Conservation (phyloP, 2,113 vertebrate genomes). For the Lepisosteus osseus region DNA sequence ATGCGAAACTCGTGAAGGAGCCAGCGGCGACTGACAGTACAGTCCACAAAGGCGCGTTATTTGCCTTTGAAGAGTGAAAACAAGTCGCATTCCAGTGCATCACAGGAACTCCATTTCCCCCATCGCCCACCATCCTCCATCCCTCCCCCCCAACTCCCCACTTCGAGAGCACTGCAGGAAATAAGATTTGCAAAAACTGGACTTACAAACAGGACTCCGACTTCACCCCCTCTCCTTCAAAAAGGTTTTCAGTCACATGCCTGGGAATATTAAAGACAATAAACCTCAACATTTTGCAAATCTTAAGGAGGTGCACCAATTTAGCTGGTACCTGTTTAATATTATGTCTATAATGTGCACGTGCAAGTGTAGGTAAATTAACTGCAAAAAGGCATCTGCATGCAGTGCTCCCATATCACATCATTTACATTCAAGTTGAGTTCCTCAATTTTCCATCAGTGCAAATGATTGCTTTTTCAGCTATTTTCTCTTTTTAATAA, state of each 20-base stretch:
- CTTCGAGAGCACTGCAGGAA: conserved; percentile 66
- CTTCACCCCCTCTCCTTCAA: conserved; percentile 72
- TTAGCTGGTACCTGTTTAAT: conserved; percentile 49
- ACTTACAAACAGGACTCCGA: conserved; percentile 71
- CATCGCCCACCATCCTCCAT: too few species aligned
- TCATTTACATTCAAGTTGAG: conserved; percentile 53
- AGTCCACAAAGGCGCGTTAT: neutral
- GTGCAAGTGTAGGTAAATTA: conserved; percentile 47
- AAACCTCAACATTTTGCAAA: conserved; percentile 68
- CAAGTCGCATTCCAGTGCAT: conserved; percentile 35
- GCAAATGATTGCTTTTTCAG: neutral
- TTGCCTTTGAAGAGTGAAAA: neutral
- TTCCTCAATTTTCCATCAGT: conserved; percentile 46
- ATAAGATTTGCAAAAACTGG: conserved; percentile 67
- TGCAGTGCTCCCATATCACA: conserved; percentile 51
- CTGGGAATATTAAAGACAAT: conserved; percentile 73
- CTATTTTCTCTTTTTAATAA: neutral
- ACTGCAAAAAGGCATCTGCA: conserved; percentile 28
- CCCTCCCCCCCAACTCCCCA: too few species aligned
- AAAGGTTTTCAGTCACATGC: conserved; percentile 71
- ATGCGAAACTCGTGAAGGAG: too few species aligned
- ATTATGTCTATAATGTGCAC: conserved; percentile 19
- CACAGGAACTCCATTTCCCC: conserved; percentile 58
- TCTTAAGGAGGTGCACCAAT: conserved; percentile 54
- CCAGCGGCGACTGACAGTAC: neutral